phyloP scores from a whole-genome alignment of 2,113 vertebrate genomes.

The Carassius carassius region DNA sequence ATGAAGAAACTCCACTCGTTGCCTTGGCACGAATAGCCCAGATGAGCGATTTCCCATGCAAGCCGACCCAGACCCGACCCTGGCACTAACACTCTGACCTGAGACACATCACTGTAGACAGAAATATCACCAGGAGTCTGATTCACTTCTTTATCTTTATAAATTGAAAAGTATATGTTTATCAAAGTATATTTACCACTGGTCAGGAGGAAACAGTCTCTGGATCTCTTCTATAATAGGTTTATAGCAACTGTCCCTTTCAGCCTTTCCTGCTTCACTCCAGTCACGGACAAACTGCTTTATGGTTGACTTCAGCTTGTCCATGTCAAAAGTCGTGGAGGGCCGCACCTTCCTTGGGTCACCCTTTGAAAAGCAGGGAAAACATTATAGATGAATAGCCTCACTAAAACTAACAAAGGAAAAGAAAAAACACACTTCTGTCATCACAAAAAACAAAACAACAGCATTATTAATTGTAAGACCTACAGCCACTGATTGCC shows the following conservation, averaged over 20 bases:
- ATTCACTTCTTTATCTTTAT: no score
- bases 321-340: constrained; percentile 97
- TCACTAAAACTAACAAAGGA: not conserved
- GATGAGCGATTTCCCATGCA: constrained; percentile 95
- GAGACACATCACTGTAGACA: constrained; percentile 89
- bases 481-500: constrained; percentile 45
- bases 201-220: constrained; percentile 89
- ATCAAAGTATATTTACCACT: constrained; percentile 88
- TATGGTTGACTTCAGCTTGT: constrained; percentile 98
- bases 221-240: constrained; percentile 93
- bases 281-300: constrained; percentile 99
- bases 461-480: constrained; percentile 23
- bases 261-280: constrained; percentile 89
- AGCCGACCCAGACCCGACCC: constrained; percentile 96
- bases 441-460: not conserved
- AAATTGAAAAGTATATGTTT: no score
- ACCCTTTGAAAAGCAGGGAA: constrained; percentile 54
- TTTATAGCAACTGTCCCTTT: constrained; percentile 92
- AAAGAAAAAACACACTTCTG: not conserved
- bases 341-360: constrained; percentile 80
- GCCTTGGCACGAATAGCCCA: constrained; percentile 96
- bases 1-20: constrained; percentile 99
- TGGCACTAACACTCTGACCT: constrained; percentile 94
- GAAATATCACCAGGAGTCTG: not conserved
- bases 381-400: not conserved